phyloP scores from a whole-genome alignment of 2,888 invertebrate genomes.

The Atrina japonica region DNA sequence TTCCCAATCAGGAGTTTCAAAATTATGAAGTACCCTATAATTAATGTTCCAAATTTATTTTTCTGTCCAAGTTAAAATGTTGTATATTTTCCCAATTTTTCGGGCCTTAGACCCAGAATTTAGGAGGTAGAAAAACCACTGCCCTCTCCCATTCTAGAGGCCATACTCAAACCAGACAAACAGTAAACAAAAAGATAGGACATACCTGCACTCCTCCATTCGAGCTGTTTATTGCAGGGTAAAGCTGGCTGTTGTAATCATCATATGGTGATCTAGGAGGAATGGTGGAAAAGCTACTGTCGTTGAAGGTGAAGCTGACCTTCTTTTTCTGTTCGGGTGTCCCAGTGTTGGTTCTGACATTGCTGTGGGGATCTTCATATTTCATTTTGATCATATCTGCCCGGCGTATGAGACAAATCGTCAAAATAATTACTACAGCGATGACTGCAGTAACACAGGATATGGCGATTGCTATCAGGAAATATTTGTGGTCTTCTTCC shows the following conservation, averaged over 20 bases:
- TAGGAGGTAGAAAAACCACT: no score
- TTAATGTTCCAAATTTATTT: no score
- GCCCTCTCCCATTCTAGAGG: no score
- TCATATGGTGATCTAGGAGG: not conserved
- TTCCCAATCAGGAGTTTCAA: no score
- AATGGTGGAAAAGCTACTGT: not conserved
- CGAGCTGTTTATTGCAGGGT: not conserved
- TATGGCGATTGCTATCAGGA: slow-evolving; percentile 68
- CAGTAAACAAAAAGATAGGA: no score
- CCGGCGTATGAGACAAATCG: slow-evolving; percentile 65
- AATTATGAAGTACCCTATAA: no score
- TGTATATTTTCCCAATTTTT: no score
- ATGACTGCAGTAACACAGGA: slow-evolving; percentile 66
- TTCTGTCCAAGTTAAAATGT: no score
- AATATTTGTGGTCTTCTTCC: slow-evolving; percentile 52
- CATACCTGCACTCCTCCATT: no score
- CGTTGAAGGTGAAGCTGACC: slow-evolving; percentile 23
- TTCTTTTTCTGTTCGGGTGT: slow-evolving; percentile 14
- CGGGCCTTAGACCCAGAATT: no score
- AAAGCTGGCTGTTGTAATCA: slow-evolving; percentile 5
- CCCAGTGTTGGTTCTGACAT: slow-evolving; percentile 28
- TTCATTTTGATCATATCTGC: slow-evolving; percentile 60
- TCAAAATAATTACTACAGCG: slow-evolving; percentile 65
- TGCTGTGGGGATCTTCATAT: slow-evolving; percentile 37
- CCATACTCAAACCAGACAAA: no score